phyloP scores from a whole-genome alignment of 2,797 vertebrate species.

The Esox lucius region DNA sequence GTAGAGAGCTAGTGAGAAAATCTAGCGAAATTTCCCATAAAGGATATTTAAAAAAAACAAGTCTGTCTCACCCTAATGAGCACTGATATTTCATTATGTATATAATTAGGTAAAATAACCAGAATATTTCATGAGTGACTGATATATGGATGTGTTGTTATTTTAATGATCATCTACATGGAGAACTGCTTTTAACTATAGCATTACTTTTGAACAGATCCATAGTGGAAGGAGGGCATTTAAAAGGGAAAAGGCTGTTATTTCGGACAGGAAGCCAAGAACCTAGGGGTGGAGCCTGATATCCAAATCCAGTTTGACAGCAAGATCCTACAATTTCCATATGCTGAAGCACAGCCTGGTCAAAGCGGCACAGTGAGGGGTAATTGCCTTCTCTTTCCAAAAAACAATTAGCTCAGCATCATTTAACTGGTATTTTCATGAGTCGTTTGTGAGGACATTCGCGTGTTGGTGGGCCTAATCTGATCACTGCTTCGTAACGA shows the following conservation, averaged over 20 bases:
- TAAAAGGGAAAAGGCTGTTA: background rate
- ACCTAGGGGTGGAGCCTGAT: background rate
- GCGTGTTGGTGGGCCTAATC: background rate
- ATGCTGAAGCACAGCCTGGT: background rate
- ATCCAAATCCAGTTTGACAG: background rate
- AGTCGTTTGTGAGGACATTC: background rate
- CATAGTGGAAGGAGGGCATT: background rate
- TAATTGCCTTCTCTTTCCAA: background rate
- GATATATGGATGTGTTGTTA: background rate
- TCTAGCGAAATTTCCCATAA: too few species aligned
- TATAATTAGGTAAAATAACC: too few species aligned
- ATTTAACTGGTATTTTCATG: constrained; percentile 10
- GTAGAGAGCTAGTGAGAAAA: too few species aligned
- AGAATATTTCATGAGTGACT: too few species aligned
- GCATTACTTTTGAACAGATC: background rate
- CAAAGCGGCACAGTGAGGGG: background rate
- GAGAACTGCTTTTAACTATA: background rate
- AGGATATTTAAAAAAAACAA: background rate
- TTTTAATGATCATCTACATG: background rate
- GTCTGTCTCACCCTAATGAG: too few species aligned
- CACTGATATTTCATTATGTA: too few species aligned
- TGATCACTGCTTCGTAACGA: background rate
- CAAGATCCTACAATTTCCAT: background rate
- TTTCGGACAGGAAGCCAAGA: background rate
- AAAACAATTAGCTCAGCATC: background rate